Evolutionary conservation across 2,113 vertebrate species (phyloP), one percentile per base, ranked within the genome.

Genomic region (Pelodiscus sinensis): DNA sequence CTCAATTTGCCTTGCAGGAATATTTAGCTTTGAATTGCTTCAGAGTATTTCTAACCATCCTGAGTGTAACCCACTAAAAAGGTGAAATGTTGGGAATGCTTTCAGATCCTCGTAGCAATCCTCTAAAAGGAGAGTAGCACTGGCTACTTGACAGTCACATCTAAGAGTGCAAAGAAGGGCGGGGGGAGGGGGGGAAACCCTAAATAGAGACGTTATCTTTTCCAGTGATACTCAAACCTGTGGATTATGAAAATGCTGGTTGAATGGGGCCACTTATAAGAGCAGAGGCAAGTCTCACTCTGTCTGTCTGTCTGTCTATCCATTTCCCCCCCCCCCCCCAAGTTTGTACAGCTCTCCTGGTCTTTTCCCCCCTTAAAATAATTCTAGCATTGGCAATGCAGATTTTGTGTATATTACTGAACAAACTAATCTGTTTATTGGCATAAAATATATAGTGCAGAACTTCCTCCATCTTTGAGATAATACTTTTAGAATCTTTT

Each of bases 21-120:
- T 95, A 95, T 97, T 96, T 89, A 81, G 87, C 92, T 95, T 97
- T 95, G 92, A 52, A 86, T 95, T 79, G 89, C 94, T 97, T 96
- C 85, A 73, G 22, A 95, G 94, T 80, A 86, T 92, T 97, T 96
- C 89, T 82, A 38, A 80, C 90, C 89, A 35, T 60, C 89, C 89
- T 8, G 29, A 88, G 55, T 80, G 89, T 84, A 94, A 85, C 73
- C 81, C n/a, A 58, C 81, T 55, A 7, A 1, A 10, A 82, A 93
- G 85, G 78, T 52, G 93, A 62, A 19, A 91, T 29, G 14, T 73
- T 88, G 81, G 5, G 88, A 94, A 81, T 3, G 8, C 89, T 92
- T 82, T 89, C 9, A 83, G 89, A 82, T 92, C 60, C 95, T 73
- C 29, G 79, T 78, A 35, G 68, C 84, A 71, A 6, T 86, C 54